Evolutionary conservation across 2,888 invertebrate genomes (phyloP).

Genomic region (Lamproptera curius): DNA sequence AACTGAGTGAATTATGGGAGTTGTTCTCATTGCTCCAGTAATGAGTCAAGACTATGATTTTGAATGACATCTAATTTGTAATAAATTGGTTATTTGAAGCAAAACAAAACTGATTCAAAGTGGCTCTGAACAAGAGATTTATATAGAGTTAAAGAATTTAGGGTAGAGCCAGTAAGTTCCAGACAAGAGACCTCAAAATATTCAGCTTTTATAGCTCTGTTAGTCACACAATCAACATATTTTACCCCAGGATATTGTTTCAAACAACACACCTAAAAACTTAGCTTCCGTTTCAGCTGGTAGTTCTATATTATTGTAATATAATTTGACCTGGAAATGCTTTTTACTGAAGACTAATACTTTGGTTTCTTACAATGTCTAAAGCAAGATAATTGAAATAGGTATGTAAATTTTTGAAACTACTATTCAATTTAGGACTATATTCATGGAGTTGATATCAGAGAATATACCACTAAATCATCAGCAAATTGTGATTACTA

Average conservation of each 20-base stretch:
- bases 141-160: background rate
- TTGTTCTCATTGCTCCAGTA: no score
- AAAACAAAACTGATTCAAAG: background rate
- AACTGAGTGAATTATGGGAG: no score
- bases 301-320: no score
- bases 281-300: no score
- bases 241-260: no score
- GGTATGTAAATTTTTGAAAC: background rate
- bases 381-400: no score
- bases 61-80: background rate
- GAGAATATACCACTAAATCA: no score
- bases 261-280: background rate
- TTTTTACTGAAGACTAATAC: no score
- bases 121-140: background rate
- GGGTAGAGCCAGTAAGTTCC: background rate
- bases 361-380: background rate
- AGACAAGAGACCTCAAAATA: background rate
- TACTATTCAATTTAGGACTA: background rate
- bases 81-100: background rate
- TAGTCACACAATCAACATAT: background rate
- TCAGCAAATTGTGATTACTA: background rate
- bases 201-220: background rate
- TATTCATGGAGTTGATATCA: no score
- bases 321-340: no score
- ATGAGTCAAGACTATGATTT: no score